phyloP scores from a whole-genome alignment of 2,888 invertebrate genomes.

The Iphiclides podalirius region DNA sequence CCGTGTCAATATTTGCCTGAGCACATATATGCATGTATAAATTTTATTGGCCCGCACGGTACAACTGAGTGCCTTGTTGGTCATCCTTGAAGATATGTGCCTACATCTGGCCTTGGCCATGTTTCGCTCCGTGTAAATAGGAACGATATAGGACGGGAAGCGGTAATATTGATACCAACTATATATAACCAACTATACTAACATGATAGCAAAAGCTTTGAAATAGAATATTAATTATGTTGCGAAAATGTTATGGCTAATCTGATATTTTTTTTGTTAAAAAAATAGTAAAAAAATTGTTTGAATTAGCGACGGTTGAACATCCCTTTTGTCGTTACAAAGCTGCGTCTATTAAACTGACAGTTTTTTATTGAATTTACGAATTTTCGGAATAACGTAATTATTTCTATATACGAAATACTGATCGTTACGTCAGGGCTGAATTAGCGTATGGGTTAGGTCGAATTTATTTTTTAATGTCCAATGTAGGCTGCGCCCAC shows the following conservation, averaged over 20 bases:
- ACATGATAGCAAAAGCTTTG: too few species aligned
- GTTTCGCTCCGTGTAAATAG: constrained; percentile 35
- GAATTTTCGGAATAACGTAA: too few species aligned
- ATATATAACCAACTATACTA: too few species aligned
- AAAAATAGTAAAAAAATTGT: too few species aligned
- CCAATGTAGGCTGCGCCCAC: constrained; percentile 66
- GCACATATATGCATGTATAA: constrained; percentile 13
- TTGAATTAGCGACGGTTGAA: too few species aligned
- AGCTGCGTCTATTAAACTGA: too few species aligned
- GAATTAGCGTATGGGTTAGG: constrained; percentile 47
- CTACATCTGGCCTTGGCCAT: constrained; percentile 32
- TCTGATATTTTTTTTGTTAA: too few species aligned
- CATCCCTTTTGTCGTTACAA: too few species aligned
- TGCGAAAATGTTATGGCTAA: too few species aligned
- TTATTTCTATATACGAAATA: background rate
- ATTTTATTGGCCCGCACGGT: constrained; percentile 2
- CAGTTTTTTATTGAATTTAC: too few species aligned
- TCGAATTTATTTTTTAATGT: constrained; percentile 50
- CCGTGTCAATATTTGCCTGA: constrained; percentile 25
- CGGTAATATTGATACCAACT: too few species aligned
- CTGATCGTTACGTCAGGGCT: constrained; percentile 43
- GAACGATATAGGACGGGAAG: constrained; percentile 39
- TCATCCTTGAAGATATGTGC: constrained; percentile 23
- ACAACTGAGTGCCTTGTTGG: constrained; percentile 27
- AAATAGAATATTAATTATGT: too few species aligned